Percentiles rank a stretch among this genome's conserved stretches.
Conservation (phyloP, 2,797 vertebrate species). For the Malacoraja senta region DNA sequence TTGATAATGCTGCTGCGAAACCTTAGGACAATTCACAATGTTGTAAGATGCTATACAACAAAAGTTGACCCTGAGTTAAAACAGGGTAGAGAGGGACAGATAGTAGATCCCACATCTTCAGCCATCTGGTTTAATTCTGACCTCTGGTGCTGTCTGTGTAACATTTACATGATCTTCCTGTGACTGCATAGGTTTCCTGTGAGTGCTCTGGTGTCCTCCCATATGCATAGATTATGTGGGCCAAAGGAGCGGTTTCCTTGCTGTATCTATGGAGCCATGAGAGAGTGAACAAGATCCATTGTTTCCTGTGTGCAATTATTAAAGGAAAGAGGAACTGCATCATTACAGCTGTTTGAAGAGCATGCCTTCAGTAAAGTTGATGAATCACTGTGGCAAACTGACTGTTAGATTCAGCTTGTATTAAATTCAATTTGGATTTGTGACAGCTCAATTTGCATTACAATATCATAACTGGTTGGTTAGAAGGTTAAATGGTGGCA, state of each 20-base stretch:
- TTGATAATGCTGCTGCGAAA: neutral
- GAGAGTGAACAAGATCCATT: neutral
- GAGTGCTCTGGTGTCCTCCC: too few relatives aligned
- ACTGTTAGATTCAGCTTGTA: neutral
- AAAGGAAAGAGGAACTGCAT: neutral
- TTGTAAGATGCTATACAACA: neutral
- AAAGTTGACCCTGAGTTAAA: neutral
- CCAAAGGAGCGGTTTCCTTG: too few relatives aligned
- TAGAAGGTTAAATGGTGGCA: conserved; percentile 22
- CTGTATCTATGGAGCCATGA: too few relatives aligned
- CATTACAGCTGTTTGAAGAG: neutral
- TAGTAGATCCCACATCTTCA: too few relatives aligned
- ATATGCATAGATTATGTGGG: too few relatives aligned
- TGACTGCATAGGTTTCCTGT: too few relatives aligned
- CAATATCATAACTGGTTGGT: neutral
- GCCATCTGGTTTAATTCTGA: too few relatives aligned
- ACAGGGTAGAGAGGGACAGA: neutral
- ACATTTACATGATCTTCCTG: too few relatives aligned
- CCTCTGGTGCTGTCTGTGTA: too few relatives aligned
- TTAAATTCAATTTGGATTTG: neutral
- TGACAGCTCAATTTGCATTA: neutral
- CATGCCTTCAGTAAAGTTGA: neutral
- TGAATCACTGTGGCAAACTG: neutral
- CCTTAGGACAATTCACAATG: neutral
- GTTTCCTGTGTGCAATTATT: neutral